Conservation (phyloP, 2,797 vertebrate species). For the Macropus fuliginosus region DNA sequence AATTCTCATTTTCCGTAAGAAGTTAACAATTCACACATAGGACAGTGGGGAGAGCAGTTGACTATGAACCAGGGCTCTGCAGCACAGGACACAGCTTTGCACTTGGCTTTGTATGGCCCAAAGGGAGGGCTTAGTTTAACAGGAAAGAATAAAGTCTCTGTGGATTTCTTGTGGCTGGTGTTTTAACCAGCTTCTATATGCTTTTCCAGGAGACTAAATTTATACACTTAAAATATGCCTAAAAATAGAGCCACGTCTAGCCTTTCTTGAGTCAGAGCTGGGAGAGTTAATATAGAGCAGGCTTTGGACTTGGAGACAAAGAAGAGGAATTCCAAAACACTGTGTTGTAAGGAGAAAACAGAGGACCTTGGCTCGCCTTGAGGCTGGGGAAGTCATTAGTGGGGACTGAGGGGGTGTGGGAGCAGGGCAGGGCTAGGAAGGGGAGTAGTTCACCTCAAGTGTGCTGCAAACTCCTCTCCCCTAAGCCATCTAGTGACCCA, state of each 20-base stretch:
- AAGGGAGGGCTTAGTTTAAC: neutral
- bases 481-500: neutral
- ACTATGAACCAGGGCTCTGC: neutral
- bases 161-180: neutral
- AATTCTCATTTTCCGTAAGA: neutral
- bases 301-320: neutral
- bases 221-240: neutral
- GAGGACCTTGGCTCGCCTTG: neutral
- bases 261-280: neutral
- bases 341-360: neutral
- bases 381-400: neutral
- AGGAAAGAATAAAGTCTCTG: neutral
- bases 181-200: neutral
- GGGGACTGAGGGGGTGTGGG: neutral
- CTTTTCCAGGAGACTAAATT: neutral
- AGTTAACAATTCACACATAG: neutral
- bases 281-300: neutral
- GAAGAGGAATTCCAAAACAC: neutral
- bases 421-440: neutral
- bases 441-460: neutral
- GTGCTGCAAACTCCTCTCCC: neutral
- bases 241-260: neutral
- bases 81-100: neutral
- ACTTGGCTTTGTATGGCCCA: neutral
- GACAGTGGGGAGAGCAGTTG: neutral